A percentile compares a stretch with the other conserved stretches of the same genome.
These are phyloP conservation scores for Antheraea pernyi DNA, from an alignment of 1,140 invertebrate genomes.

Conservation along the genomic window DNA sequence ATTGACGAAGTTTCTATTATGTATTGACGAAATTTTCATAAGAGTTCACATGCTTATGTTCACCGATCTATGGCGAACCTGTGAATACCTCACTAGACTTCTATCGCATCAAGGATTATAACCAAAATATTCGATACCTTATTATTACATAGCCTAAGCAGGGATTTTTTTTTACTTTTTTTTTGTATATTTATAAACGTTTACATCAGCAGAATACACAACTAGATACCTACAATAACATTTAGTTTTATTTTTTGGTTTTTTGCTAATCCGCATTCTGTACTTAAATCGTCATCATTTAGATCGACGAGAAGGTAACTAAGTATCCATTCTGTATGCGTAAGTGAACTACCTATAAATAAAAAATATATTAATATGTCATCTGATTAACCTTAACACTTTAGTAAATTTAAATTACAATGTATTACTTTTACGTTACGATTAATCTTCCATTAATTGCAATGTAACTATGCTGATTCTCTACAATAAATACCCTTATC, in stretches of 20 bases:
- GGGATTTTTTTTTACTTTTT: conserved; percentile 74
- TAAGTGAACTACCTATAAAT: conserved; percentile 77
- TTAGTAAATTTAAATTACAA: conserved; percentile 67
- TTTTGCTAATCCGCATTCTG: conserved; percentile 70
- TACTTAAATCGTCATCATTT: conserved; percentile 35
- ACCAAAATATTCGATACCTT: conserved; percentile 72
- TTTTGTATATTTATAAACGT: conserved; percentile 72
- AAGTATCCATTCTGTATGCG: conserved; percentile 57
- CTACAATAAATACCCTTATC: conserved; percentile 79
- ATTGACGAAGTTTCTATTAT: conserved; percentile 76
- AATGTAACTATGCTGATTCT: conserved; percentile 68
- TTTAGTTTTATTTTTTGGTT: conserved; percentile 76
- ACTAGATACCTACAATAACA: conserved; percentile 73
- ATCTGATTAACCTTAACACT: conserved; percentile 64
- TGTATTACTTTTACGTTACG: conserved; percentile 66
- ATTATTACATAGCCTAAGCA: conserved; percentile 71
- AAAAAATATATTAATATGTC: conserved; percentile 77
- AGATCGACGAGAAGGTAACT: conserved; percentile 48
- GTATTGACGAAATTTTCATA: conserved; percentile 78
- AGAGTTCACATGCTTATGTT: conserved; percentile 52
- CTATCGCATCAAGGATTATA: conserved; percentile 64
- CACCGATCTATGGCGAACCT: conserved; percentile 23
- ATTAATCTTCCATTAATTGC: conserved; percentile 65
- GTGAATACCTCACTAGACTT: conserved; percentile 57
- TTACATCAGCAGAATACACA: conserved; percentile 75